These are phyloP conservation scores for Rhinichthys osculus DNA, from an alignment of 2,797 vertebrate genomes.

Conservation along the genomic window DNA sequence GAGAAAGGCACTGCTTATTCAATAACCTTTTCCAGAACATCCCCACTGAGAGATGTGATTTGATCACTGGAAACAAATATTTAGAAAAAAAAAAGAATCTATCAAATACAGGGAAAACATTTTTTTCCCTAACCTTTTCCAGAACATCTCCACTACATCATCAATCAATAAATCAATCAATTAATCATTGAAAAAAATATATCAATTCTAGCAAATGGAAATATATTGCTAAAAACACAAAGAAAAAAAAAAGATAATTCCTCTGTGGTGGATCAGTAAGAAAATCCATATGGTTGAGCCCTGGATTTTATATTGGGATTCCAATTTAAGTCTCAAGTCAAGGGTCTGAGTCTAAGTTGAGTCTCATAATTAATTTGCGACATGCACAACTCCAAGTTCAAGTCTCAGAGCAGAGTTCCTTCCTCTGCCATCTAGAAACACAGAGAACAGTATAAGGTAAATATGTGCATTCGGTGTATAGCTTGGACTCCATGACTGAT, in stretches of 20 bases:
- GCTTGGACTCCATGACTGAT: slow-evolving; percentile 48
- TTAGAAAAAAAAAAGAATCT: no score
- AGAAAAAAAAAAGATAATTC: not conserved
- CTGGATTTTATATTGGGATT: slow-evolving; percentile 4
- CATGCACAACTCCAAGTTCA: not conserved
- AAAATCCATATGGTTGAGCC: not conserved
- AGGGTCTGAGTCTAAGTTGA: not conserved
- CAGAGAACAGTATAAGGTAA: slow-evolving; percentile 33
- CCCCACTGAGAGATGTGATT: no score
- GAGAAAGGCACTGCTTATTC: no score
- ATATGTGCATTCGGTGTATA: not conserved
- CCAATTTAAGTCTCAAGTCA: not conserved
- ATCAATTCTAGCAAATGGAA: not conserved
- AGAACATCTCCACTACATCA: not conserved
- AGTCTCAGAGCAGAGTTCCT: not conserved
- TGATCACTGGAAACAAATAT: not conserved
- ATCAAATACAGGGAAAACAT: not conserved
- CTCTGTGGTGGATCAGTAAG: not conserved
- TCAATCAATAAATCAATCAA: not conserved
- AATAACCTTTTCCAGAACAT: no score
- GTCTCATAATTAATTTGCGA: not conserved
- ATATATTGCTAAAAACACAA: not conserved
- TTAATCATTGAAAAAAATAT: no score
- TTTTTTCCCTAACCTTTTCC: not conserved
- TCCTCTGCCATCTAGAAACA: not conserved